Evolutionary conservation across 2,888 invertebrate genomes (phyloP).

Genomic region (Mimachlamys varia): DNA sequence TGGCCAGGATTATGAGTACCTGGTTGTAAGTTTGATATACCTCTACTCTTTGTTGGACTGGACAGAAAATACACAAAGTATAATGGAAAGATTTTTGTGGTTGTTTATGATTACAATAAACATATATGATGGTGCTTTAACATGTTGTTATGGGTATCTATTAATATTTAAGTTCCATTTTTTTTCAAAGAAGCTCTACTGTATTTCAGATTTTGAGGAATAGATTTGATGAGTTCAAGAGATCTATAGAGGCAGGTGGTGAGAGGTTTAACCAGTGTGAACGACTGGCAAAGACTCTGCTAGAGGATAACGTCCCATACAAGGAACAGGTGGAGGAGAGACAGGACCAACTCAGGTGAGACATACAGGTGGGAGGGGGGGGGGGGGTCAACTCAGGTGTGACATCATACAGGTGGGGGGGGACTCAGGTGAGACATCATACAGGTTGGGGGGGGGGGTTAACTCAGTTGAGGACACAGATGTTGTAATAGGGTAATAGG

Average conservation of each 20-base stretch:
- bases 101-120: not conserved
- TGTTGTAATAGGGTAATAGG: not conserved
- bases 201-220: slow-evolving; percentile 86
- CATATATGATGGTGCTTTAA: no score
- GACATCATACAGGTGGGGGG: not conserved
- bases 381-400: slow-evolving; percentile 89
- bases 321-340: slow-evolving; percentile 91
- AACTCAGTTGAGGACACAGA: slow-evolving; percentile 87
- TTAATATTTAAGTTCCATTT: not conserved
- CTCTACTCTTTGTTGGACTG: not conserved
- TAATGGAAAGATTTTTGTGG: not conserved
- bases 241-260: slow-evolving; percentile 91
- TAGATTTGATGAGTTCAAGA: slow-evolving; percentile 95
- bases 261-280: slow-evolving; percentile 88
- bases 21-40: slow-evolving; percentile 62
- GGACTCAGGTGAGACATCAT: slow-evolving; percentile 85
- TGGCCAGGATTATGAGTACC: slow-evolving; percentile 98
- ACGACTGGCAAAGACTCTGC: slow-evolving; percentile 84
- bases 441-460: slow-evolving; percentile 92
- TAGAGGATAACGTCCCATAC: slow-evolving; percentile 91
- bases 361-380: not conserved
- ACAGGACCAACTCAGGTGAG: slow-evolving; percentile 92
- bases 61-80: not conserved
- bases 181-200: not conserved
- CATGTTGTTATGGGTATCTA: not conserved